Evolutionary conservation across 2,797 vertebrate genomes (phyloP).

Genomic region (Hipposideros larvatus): DNA sequence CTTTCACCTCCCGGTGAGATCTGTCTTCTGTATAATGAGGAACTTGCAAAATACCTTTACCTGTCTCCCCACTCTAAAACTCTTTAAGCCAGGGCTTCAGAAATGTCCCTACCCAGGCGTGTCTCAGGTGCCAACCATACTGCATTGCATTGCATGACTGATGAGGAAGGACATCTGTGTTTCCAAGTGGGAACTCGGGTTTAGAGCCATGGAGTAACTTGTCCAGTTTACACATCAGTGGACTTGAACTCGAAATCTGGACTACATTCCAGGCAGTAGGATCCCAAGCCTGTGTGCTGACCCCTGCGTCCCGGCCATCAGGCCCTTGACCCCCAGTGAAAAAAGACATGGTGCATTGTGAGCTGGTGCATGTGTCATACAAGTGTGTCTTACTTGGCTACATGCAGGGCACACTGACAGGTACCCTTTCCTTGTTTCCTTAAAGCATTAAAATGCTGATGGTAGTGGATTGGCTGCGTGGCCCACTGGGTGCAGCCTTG

Average conservation of each 20-base stretch:
- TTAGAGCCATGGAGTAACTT: background rate
- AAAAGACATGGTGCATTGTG: rapidly evolving
- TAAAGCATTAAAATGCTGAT: background rate
- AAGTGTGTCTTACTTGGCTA: background rate
- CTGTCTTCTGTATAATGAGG: background rate
- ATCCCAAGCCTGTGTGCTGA: no score
- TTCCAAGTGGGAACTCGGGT: background rate
- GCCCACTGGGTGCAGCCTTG: background rate
- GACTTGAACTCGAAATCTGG: background rate
- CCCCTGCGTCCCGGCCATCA: background rate
- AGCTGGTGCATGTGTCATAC: background rate
- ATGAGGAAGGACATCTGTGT: background rate
- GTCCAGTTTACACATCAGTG: no score
- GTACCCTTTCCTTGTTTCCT: background rate
- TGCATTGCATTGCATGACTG: no score
- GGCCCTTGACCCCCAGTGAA: background rate
- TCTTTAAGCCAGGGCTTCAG: background rate
- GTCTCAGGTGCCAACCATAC: background rate
- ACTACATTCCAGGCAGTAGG: background rate
- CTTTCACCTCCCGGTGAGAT: background rate
- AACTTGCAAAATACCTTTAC: background rate
- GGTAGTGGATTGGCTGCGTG: background rate
- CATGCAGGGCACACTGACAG: background rate
- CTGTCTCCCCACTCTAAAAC: background rate
- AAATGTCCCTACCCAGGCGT: background rate